Evolutionary conservation across 2,797 vertebrate genomes (phyloP).

Genomic region (Kryptopterus vitreolus): DNA sequence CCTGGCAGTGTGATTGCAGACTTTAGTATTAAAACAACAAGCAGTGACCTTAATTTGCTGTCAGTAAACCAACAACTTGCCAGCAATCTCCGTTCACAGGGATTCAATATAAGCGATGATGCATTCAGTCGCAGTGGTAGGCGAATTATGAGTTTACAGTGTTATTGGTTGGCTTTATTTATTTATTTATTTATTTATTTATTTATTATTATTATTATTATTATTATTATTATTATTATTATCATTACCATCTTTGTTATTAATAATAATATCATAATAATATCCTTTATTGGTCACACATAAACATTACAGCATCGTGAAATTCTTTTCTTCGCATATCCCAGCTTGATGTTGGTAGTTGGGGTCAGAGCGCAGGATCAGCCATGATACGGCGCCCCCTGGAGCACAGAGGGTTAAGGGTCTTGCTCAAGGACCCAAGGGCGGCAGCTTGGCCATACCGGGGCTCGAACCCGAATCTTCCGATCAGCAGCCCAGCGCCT

Average conservation of each 20-base stretch:
- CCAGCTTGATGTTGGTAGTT: too few species aligned
- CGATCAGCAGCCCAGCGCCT: too few species aligned
- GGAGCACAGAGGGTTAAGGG: too few species aligned
- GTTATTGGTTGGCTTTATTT: background rate
- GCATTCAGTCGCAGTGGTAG: conserved; percentile 17
- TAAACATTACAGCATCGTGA: too few species aligned
- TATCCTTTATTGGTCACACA: too few species aligned
- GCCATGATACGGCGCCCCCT: too few species aligned
- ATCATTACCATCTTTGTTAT: background rate
- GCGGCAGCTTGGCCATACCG: too few species aligned
- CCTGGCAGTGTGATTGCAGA: conserved; percentile 39
- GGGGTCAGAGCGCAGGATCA: too few species aligned
- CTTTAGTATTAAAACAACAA: conserved; percentile 15
- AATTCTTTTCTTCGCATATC: too few species aligned
- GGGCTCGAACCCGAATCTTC: too few species aligned
- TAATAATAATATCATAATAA: too few species aligned
- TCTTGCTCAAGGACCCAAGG: too few species aligned
- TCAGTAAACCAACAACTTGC: conserved; percentile 19
- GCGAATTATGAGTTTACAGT: background rate
- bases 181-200: background rate
- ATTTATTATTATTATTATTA: background rate
- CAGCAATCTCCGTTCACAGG: background rate
- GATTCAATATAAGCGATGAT: conserved; percentile 3
- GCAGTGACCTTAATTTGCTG: background rate
- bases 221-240: background rate